phyloP scores from a whole-genome alignment of 2,888 invertebrate species.

The Nebria brevicollis region DNA sequence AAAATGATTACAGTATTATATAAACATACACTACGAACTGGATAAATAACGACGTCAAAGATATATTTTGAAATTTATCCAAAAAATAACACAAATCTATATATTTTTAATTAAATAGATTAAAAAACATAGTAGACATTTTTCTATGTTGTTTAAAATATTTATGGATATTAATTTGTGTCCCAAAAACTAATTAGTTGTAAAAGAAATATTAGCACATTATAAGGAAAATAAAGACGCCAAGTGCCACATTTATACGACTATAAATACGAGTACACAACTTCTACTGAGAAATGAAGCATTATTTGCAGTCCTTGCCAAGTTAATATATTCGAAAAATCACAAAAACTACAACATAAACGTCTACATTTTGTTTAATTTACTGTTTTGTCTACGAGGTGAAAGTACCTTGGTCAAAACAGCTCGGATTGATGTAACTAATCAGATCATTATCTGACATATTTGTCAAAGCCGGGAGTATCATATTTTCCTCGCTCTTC shows the following conservation, averaged over 20 bases:
- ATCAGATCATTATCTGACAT: slow-evolving; percentile 90
- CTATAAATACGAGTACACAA: not conserved
- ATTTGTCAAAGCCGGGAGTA: slow-evolving; percentile 79
- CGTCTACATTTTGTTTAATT: slow-evolving; percentile 14
- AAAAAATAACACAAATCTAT: not conserved
- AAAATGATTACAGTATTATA: not conserved
- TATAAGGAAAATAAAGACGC: not conserved
- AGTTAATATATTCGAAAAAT: slow-evolving; percentile 43
- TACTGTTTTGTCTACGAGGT: slow-evolving; percentile 30
- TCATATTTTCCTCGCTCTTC: slow-evolving; percentile 66
- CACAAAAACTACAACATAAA: slow-evolving; percentile 25
- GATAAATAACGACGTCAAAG: not conserved
- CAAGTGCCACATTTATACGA: not conserved
- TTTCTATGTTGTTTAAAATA: not conserved
- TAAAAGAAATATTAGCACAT: not conserved
- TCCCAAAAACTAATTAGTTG: not conserved
- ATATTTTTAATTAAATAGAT: not conserved
- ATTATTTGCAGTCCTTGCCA: slow-evolving; percentile 19
- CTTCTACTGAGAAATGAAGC: not conserved
- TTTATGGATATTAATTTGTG: not conserved
- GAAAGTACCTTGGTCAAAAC: slow-evolving; percentile 80
- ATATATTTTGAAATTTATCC: not conserved
- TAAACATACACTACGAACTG: not conserved
- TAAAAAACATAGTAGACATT: too few species aligned
- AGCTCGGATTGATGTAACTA: slow-evolving; percentile 89